Evolutionary conservation across 1,140 invertebrate genomes (phyloP), one percentile per base, ranked within the genome.

Genomic region (Pseudoatta argentina): DNA sequence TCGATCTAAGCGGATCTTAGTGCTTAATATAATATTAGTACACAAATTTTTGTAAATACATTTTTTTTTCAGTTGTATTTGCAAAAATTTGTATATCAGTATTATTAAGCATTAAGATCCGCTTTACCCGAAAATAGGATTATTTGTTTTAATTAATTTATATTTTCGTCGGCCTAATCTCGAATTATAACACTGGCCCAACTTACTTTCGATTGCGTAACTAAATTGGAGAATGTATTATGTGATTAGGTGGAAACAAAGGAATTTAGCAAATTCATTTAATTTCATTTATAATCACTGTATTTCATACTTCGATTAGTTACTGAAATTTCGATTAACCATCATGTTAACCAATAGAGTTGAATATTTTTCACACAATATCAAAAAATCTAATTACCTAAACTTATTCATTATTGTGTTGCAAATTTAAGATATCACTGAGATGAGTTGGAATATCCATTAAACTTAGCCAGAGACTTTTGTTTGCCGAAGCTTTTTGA

Each of bases 131-230:
- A 44, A 44, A 44, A 44, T 44, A 44, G 39, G 8, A 44, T 10
- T 44, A 44, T 44, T 44, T 44, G 10, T 44, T 44, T 39, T 39
- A 39, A 39, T 39, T 44, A 1, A 44, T 44, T 44, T 44, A 44
- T 44, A 44, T 44, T 44, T 10, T 44, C 39, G 2, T 44, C 10
- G 2, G 39, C 3, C 39, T 44, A 10, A 44, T 10, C 39, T 44
- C 2, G 39, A 44, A 44, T 44, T 44, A 44, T 44, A 64, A 63
- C 27, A 51, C 16, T 69, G 30, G 30, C 48, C 53, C 73, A 79
- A 87, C 79, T 73, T 89, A 89, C 88, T 89, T 88, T 78, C 67
- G 75, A 88, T 86, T 24, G 64, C 24, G 61, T 44, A 7, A 75
- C 66, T 69, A 39, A 78, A 73, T 78, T 18, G 18, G 8, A 27